phyloP scores from a whole-genome alignment of 1,140 invertebrate genomes.

The Metaphire vulgaris region DNA sequence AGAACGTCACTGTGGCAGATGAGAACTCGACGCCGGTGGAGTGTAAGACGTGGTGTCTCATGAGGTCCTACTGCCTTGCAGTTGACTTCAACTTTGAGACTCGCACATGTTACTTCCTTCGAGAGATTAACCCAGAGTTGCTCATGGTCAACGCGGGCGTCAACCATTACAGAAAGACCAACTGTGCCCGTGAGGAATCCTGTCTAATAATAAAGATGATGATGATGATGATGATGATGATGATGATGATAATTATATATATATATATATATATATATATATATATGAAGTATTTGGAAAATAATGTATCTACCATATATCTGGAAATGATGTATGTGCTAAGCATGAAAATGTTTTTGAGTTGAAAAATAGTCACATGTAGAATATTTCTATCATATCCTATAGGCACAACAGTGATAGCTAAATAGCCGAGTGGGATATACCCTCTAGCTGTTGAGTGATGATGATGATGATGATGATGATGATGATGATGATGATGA shows the following conservation, averaged over 20 bases:
- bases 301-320: too few relatives aligned
- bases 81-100: conserved; percentile 22
- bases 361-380: too few relatives aligned
- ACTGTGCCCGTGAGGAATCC: conserved; percentile 15
- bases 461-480: neutral
- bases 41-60: conserved; percentile 25
- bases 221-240: neutral
- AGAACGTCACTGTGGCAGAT: conserved; percentile 11
- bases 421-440: too few relatives aligned
- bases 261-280: too few relatives aligned
- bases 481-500: neutral
- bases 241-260: too few relatives aligned
- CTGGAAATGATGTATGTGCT: too few relatives aligned
- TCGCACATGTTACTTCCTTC: conserved; percentile 17
- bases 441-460: too few relatives aligned
- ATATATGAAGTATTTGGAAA: too few relatives aligned
- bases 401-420: too few relatives aligned
- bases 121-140: conserved; percentile 11
- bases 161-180: conserved; percentile 19
- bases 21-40: neutral
- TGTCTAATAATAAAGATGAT: neutral
- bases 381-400: too few relatives aligned
- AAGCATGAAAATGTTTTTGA: too few relatives aligned
- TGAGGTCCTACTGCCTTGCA: conserved; percentile 18
- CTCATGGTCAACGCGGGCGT: conserved; percentile 3